Evolutionary conservation across 1,140 invertebrate species (phyloP).

Genomic region (Drosophila hydei): DNA sequence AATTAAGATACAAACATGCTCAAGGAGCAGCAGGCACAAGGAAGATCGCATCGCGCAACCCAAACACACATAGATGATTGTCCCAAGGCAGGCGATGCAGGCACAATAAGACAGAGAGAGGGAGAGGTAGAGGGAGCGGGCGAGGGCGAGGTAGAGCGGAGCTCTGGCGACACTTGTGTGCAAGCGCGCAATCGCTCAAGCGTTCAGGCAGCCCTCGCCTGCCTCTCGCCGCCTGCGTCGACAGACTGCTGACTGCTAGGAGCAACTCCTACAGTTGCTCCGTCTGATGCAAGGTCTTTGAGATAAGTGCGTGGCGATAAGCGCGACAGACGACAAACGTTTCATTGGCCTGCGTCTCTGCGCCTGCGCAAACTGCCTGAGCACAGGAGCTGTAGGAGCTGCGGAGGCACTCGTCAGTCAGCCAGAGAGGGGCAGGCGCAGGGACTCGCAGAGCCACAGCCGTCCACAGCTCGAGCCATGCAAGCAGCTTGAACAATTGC

Average conservation of each 20-base stretch:
- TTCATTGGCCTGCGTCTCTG: slow-evolving; percentile 58
- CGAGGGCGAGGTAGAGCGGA: background rate
- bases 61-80: slow-evolving; percentile 36
- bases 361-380: slow-evolving; percentile 56
- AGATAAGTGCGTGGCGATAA: slow-evolving; percentile 81
- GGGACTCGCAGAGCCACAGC: slow-evolving; percentile 27
- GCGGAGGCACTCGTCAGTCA: slow-evolving; percentile 13
- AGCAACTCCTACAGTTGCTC: background rate
- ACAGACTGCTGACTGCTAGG: background rate
- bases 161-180: slow-evolving; percentile 52
- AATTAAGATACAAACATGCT: slow-evolving; percentile 80
- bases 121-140: background rate
- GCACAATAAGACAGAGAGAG: background rate
- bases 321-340: slow-evolving; percentile 73
- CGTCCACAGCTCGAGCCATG: slow-evolving; percentile 40
- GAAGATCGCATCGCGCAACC: slow-evolving; percentile 56
- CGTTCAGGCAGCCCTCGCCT: slow-evolving; percentile 41
- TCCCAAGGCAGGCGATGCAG: slow-evolving; percentile 26
- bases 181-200: slow-evolving; percentile 61
- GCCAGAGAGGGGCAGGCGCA: slow-evolving; percentile 10
- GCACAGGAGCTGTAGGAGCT: slow-evolving; percentile 27
- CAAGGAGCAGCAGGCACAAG: slow-evolving; percentile 61
- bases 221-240: slow-evolving; percentile 24
- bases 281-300: slow-evolving; percentile 13
- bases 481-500: slow-evolving; percentile 71